phyloP scores from a whole-genome alignment of 1,140 invertebrate species.

The Zeugodacus cucurbitae region DNA sequence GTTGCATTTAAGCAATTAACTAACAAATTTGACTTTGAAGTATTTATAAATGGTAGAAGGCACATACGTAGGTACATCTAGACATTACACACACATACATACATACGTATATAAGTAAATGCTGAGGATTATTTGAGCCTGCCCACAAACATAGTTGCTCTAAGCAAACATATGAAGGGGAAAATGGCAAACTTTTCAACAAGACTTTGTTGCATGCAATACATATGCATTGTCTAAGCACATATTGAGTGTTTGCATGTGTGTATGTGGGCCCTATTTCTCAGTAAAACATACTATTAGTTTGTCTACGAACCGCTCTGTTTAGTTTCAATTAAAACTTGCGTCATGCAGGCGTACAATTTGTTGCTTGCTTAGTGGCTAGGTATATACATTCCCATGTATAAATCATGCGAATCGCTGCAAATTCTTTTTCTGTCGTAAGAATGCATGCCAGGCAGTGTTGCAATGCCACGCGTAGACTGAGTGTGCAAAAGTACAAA shows the following conservation, averaged over 20 bases:
- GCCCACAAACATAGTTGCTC: neutral
- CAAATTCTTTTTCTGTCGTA: too few relatives aligned
- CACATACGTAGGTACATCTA: too few relatives aligned
- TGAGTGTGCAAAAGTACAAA: too few relatives aligned
- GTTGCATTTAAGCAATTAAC: neutral
- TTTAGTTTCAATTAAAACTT: constrained; percentile 35
- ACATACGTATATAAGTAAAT: neutral
- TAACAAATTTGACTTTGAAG: constrained; percentile 17
- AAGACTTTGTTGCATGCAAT: neutral
- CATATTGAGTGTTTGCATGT: neutral
- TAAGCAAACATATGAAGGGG: neutral
- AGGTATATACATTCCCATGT: neutral
- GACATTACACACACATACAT: neutral
- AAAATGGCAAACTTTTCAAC: neutral
- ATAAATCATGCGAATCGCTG: too few relatives aligned
- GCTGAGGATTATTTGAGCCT: neutral
- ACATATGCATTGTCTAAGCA: neutral
- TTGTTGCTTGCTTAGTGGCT: neutral
- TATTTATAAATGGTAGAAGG: neutral
- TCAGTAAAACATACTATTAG: neutral
- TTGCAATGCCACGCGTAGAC: too few relatives aligned
- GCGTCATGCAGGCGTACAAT: neutral
- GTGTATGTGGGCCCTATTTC: neutral
- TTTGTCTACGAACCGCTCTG: neutral
- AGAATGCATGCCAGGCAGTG: neutral